Evolutionary conservation across 1,140 invertebrate genomes (phyloP).

Genomic region (Cardiocondyla obscurior): DNA sequence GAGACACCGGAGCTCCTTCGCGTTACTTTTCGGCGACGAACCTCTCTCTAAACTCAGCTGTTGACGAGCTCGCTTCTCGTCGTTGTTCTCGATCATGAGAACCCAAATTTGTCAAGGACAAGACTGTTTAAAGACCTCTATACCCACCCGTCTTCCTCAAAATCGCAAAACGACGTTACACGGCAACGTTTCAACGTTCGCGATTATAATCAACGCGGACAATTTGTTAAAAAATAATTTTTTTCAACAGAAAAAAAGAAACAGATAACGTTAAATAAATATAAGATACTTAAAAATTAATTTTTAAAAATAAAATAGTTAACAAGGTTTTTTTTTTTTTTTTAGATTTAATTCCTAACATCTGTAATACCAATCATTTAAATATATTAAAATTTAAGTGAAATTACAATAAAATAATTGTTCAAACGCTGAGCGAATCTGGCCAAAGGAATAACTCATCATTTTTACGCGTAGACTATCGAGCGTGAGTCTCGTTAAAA

Average conservation of each 20-base stretch:
- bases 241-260: neutral
- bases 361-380: neutral
- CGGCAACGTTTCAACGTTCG: neutral
- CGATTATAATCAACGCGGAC: neutral
- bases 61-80: too few species aligned
- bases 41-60: neutral
- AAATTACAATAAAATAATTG: neutral
- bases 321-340: neutral
- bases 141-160: neutral
- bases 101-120: conserved; percentile 17
- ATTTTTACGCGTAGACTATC: neutral
- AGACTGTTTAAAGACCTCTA: neutral
- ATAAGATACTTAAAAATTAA: neutral
- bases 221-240: neutral
- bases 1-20: conserved; percentile 16
- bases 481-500: neutral
- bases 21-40: conserved; percentile 29
- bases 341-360: neutral
- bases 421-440: neutral
- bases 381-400: neutral
- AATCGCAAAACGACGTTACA: neutral
- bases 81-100: neutral
- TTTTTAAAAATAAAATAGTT: neutral
- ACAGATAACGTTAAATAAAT: neutral
- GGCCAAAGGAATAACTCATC: neutral